Evolutionary conservation across 2,797 vertebrate genomes (phyloP), one percentile per base, ranked within the genome.

Genomic region (Megaceryle alcyon): DNA sequence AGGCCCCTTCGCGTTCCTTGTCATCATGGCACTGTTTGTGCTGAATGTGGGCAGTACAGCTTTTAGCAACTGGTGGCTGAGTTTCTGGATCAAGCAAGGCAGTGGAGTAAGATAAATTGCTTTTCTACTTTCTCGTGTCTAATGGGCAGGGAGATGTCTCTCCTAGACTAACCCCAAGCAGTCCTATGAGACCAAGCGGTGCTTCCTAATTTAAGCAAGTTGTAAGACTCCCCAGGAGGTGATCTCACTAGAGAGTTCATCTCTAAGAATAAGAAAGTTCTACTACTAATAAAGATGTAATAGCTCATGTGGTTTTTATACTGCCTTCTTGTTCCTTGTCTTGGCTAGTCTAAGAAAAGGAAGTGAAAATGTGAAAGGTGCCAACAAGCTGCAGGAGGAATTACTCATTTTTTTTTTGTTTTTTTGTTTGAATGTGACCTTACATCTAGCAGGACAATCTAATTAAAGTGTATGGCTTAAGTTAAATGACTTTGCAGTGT

Each of bases 51-150:
- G 99, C 92, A 99, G 99, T 88, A 98, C 98, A 1, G 98, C 99
- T 77, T 99, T 99, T 94, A 99, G 99, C 97, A 99, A 99, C 91
- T 99, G 99, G 99, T 99, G 99, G 99, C 97, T 99, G 85, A 99
- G 99, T 96, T 99, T 98, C 97, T 99, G 99, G 99, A 99, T 99
- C 98, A 99, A 99, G 81, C 98, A 99, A 98, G 99, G 99, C 98
- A 99, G 98, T 41, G 99, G 99, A 98, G 99, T 99, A 97, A 98
- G 98, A 64, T 46, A 48, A 69, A 68, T 9, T 35, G 12, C 22
- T 59, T 56, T 81, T 91, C 22, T 72, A 4, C 25, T 85, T 5
- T 63, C 17, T 82, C 61, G 11, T 84, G 33, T 44, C 28, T 88
- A 18, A 25, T 1, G 3, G 39, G 18, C 33, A 56, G 19, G 60